Evolutionary conservation across 2,113 vertebrate genomes (phyloP).

Genomic region (Gallinago jamesoni): DNA sequence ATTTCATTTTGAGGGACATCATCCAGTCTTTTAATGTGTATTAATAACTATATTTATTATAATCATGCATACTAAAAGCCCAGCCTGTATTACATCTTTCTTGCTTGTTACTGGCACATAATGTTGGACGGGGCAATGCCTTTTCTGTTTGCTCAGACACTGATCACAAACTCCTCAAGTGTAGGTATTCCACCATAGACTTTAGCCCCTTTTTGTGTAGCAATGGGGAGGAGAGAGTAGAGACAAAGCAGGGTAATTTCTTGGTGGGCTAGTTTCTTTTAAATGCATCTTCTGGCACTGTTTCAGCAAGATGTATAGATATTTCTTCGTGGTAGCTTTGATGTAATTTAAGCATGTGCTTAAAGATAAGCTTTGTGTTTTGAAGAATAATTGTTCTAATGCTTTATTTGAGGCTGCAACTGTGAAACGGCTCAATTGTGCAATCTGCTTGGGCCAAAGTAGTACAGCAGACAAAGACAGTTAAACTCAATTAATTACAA

Average conservation of each 20-base stretch:
- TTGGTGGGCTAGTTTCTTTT: not conserved
- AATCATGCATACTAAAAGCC: not conserved
- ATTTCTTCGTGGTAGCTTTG: not conserved
- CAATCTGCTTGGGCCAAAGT: not conserved
- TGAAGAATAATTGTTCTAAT: not conserved
- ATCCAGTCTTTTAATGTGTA: conserved; percentile 25
- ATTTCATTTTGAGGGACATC: conserved; percentile 26
- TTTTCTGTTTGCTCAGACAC: not conserved
- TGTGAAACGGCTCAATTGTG: not conserved
- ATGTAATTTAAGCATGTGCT: not conserved
- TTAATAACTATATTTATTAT: conserved; percentile 26
- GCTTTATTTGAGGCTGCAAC: not conserved
- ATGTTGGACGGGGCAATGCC: not conserved
- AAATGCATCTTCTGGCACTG: not conserved
- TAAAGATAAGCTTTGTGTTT: not conserved
- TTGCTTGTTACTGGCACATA: not conserved
- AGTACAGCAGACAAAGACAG: not conserved
- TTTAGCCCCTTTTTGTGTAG: not conserved
- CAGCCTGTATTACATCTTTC: not conserved
- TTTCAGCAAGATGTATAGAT: not conserved
- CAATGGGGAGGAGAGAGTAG: not conserved
- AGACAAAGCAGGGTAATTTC: not conserved
- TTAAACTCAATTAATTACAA: not conserved
- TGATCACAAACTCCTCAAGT: not conserved
- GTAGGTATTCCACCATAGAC: not conserved